Base-by-base conservation (phyloP, 2,888 invertebrate genomes). In the Drosophila macrothrix region DNA sequence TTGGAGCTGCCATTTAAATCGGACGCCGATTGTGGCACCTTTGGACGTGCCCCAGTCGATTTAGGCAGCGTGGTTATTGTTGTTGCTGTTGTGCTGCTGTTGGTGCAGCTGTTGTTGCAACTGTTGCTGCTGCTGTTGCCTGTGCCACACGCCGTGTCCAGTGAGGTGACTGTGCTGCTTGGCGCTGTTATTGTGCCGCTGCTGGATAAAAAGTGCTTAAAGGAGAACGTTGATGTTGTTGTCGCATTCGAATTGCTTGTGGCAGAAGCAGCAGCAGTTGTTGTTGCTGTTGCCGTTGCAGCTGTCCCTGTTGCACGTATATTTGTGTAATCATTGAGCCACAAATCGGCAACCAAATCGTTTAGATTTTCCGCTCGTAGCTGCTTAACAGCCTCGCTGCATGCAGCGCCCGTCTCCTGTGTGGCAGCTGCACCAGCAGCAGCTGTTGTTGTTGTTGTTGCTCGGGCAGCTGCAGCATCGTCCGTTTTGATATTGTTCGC, bases 121-220 rank as follows among this genome's bases (percentile, higher is more conserved):
- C 75, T 71, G 55, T 67, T 55, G 67, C 66, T 65, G 67, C 66
- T 65, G 41, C 59, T 65, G 31, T 64, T 54, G 59, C 73, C 33
- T 22, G 33, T 19, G 35, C 54, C 16, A 33, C 75, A 63, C 16
- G 80, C 49, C 0, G 84, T 70, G 58, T 81, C 85, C 54, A 83
- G 74, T 7, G 80, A 80, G 31, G 85, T 83, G 10, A 85, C 86
- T 41, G 87, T 87, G 66, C 82, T 87, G 37, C 84, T 79, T 1
- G 92, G 92, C 35, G 92, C 92, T 2, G 89, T 92, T 9, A 92
- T 82, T 10, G 90, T 86, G 55, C 88, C 90, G 85, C 96, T 96
- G 83, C 96, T 95, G 91, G 96, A 96, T 82, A 97, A 93, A 92
- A 97, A 97, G 92, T 97, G 97, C 92, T 97, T 96, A 88, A 97